These are phyloP conservation scores for Cantharis rufa DNA, from an alignment of 2,888 invertebrate species.

Conservation along the genomic window DNA sequence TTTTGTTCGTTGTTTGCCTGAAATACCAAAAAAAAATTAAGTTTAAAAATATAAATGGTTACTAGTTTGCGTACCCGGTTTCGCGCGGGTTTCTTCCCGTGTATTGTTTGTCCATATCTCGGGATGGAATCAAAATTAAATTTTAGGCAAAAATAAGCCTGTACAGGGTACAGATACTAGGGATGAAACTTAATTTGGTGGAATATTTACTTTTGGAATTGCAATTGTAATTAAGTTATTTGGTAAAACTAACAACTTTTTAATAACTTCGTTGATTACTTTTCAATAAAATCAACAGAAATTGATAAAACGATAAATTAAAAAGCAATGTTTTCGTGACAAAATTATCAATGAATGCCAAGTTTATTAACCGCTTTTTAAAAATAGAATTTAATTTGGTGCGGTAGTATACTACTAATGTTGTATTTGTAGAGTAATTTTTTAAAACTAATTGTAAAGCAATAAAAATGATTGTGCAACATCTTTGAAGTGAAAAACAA, in stretches of 20 bases:
- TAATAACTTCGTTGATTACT: background rate
- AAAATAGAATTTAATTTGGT: background rate
- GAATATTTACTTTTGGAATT: background rate
- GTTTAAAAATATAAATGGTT: too few relatives aligned
- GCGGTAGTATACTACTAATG: background rate
- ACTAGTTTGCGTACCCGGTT: too few relatives aligned
- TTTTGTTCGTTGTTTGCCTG: too few relatives aligned
- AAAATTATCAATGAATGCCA: background rate
- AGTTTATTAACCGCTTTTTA: background rate
- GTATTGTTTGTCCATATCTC: too few relatives aligned
- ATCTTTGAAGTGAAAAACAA: background rate
- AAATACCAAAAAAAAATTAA: too few relatives aligned
- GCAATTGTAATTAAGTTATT: background rate
- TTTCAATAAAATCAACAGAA: background rate
- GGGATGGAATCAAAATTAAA: too few relatives aligned
- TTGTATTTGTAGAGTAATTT: background rate
- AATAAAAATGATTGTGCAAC: background rate
- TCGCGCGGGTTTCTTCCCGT: too few relatives aligned
- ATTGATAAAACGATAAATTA: background rate
- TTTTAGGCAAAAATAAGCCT: too few relatives aligned
- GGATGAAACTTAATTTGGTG: too few relatives aligned
- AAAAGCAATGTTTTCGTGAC: background rate
- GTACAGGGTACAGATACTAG: too few relatives aligned
- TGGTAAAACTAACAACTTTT: background rate
- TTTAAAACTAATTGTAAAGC: background rate